Base-by-base conservation (phyloP, 2,113 vertebrate species). In the Gymnocephalus cernua region DNA sequence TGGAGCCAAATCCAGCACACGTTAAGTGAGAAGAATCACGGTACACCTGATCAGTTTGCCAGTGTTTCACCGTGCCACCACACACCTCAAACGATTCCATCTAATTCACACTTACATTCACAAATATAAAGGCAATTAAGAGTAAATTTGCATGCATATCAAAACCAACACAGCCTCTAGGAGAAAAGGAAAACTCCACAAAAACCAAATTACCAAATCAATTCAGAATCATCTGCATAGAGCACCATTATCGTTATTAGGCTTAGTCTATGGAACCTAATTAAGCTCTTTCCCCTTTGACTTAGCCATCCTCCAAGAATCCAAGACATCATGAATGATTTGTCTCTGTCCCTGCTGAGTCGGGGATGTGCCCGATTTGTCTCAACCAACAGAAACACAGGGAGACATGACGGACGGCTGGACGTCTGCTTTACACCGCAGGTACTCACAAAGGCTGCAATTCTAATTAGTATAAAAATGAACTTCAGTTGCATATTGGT, bases 371-470 rank as follows among this genome's bases (percentile, higher is more conserved):
- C 91, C 25, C 91, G 93, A 38, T 54, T 94, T 64, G 88, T 95
- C 23, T 62, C 80, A 0, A 81, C 81, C 63, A 92, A 87, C 82
- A 47, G 41, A 45, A 54, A 85, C 27, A 32, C 79, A 12, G 72
- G 80, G 15, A 88, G 77, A 74, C 84, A 89, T 12, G 91, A 95
- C 56, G 92, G 95, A 81, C 95, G 95, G 61, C 29, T 96, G 77
- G 93, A 96, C 69, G 93, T 96, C 80, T 94, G 87, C 89, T 94
- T 95, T 67, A 95, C 97, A 84, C 94, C 95, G 6, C 91, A 96
- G 94, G 93, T 95, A 72, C 53, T 44, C 14, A 41, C 51, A 67
- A 16, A 63, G 14, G 27, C 29, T 44, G 6, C 1, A 21, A 0
- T 47, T 54, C 29, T 21, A 45, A 16, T 25, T 25, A 11, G 11